A percentile compares a stretch with the other conserved stretches of the same genome.
Conservation (phyloP, 2,888 invertebrate species). For the Lacanobia oleracea region DNA sequence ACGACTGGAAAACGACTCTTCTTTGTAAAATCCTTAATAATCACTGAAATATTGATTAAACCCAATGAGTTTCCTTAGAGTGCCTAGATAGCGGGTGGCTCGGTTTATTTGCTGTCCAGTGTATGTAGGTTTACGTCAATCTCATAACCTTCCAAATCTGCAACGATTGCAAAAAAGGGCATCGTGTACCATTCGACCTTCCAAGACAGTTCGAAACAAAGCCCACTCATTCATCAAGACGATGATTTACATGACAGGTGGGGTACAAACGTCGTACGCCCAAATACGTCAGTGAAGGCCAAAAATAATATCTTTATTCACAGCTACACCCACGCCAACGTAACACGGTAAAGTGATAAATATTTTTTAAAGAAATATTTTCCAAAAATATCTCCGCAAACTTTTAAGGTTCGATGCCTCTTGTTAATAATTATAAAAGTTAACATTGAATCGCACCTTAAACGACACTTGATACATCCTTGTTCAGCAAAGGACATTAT, state of each 20-base stretch:
- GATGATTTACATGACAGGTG: constrained; percentile 66
- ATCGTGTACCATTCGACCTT: constrained; percentile 59
- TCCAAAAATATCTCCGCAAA: constrained; percentile 49
- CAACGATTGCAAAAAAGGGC: constrained; percentile 39
- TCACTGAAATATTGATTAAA: too few species aligned
- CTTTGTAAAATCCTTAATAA: too few species aligned
- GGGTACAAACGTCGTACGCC: constrained; percentile 61
- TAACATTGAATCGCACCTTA: neutral
- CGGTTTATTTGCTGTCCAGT: too few species aligned
- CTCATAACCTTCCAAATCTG: constrained; percentile 27
- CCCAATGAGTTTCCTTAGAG: too few species aligned
- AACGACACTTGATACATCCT: constrained; percentile 29
- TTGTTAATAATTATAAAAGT: constrained; percentile 32
- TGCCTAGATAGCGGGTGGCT: too few species aligned
- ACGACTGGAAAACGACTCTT: too few species aligned
- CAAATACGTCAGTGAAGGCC: constrained; percentile 67
- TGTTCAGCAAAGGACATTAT: constrained; percentile 36
- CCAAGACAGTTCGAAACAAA: constrained; percentile 47
- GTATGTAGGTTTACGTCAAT: too few species aligned
- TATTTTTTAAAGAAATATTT: constrained; percentile 42
- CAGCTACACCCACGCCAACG: constrained; percentile 56
- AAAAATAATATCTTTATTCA: constrained; percentile 66
- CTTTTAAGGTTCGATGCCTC: constrained; percentile 43
- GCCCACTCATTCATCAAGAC: constrained; percentile 56
- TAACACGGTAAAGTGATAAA: constrained; percentile 44